Evolutionary conservation across 2,888 invertebrate species (phyloP).

Genomic region (Plagodis pulveraria): DNA sequence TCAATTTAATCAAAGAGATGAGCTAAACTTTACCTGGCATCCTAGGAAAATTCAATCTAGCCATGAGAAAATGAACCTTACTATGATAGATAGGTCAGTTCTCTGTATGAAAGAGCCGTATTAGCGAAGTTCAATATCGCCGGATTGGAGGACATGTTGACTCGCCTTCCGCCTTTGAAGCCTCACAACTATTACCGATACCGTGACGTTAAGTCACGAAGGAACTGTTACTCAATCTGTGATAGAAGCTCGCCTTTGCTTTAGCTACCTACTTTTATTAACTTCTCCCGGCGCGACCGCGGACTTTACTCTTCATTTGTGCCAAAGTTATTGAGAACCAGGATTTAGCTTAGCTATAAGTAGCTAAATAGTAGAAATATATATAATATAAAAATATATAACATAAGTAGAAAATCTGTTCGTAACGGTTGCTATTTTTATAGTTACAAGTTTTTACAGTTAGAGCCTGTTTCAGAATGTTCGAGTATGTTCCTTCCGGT

Average conservation of each 20-base stretch:
- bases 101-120: constrained; percentile 21
- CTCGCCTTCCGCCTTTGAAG: constrained; percentile 28
- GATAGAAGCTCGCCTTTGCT: constrained; percentile 6
- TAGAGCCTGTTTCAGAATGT: no score
- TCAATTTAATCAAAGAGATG: no score
- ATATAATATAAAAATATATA: no score
- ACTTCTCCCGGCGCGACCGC: not conserved
- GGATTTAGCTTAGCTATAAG: no score
- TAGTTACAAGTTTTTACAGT: no score
- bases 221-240: not conserved
- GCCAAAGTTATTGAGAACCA: not conserved
- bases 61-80: constrained; percentile 3
- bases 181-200: no score
- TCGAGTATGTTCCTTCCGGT: no score
- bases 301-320: not conserved
- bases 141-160: constrained; percentile 41
- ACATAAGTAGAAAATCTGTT: no score
- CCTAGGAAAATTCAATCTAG: not conserved
- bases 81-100: not conserved
- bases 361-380: no score
- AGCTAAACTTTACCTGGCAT: not conserved
- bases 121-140: constrained; percentile 45
- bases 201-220: no score
- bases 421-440: no score
- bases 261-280: constrained; percentile 10